phyloP scores from a whole-genome alignment of 2,797 vertebrate genomes.

The Dermochelys coriacea region DNA sequence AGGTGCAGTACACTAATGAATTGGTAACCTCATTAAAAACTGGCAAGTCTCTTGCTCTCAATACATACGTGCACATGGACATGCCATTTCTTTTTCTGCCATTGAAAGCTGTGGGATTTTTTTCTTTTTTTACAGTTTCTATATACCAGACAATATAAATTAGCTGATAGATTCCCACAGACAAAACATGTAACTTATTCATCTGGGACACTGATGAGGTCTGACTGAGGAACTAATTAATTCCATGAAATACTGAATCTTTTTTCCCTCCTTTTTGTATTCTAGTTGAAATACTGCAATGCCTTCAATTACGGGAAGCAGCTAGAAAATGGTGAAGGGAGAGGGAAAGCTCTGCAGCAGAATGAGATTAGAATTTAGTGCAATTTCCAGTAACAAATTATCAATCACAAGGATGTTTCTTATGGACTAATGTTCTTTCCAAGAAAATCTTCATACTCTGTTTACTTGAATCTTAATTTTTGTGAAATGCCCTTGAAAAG shows the following conservation, averaged over 20 bases:
- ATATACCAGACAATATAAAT: accelerated
- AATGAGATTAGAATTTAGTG: neutral
- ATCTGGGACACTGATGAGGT: neutral
- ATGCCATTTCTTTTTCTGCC: accelerated
- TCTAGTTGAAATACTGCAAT: neutral
- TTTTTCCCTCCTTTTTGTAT: accelerated
- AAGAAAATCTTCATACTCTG: neutral
- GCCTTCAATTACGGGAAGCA: neutral
- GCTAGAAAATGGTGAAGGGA: neutral
- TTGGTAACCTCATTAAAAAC: neutral
- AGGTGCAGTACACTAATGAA: neutral
- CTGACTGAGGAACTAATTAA: neutral
- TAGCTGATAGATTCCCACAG: neutral
- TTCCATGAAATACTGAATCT: neutral
- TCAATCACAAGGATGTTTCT: neutral
- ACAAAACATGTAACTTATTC: neutral
- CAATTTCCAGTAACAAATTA: neutral
- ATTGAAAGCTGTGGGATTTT: neutral
- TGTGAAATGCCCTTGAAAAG: neutral
- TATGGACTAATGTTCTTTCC: neutral
- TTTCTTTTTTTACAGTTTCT: neutral
- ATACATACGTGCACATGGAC: neutral
- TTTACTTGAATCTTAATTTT: neutral
- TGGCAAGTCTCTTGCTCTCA: neutral
- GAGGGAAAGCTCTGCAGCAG: neutral